Base-by-base conservation (phyloP, 2,797 vertebrate species). In the Merluccius polli region DNA sequence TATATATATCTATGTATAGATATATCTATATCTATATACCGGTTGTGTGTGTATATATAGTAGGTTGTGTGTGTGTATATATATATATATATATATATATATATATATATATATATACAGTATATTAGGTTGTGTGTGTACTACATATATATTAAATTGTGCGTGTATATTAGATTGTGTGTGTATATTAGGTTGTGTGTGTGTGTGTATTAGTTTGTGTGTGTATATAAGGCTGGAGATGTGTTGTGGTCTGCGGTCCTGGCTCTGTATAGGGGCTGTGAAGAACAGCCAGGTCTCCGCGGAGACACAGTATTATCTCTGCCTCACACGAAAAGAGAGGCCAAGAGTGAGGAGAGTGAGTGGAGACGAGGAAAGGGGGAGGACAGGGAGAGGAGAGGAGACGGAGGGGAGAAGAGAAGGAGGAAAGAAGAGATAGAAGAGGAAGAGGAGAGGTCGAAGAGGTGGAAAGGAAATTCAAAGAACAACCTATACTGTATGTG, bases 291-390 rank as follows among this genome's bases (percentile, higher is more conserved):
- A 83, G 82, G 74, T 81, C 79, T 84, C 78, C 78, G 81, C 76
- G 75, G 83, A 84, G 79, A 71, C 74, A 82, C 80, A 77, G 78
- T 77, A 86, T 87, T 86, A 87, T 88, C 85, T 86, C 75, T 69
- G 41, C 35, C 76, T 73, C 78, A 74, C 78, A 80, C 76, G 32
- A 73, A 73, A 73, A 75, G 65, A 77, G 79, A 41, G 52, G 70
- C n/a, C n/a, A n/a, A 70, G 38, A 70, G 75, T 79, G 74, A 11
- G 36, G 10, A 11, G 10, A 8, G 48, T 3, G 2, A 18, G 11
- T 5, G 48, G 48, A n/a, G 48, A 16, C 18, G 48, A 48, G 48
- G n/a, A 1, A 3, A 5, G 18, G n/a, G 48, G 48, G 48, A 52
- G 48, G 48, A 48, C n/a, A 71, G 41, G 31, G 59, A 16, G 74